Base-by-base conservation (phyloP, 2,797 vertebrate species). In the Alcedo atthis region DNA sequence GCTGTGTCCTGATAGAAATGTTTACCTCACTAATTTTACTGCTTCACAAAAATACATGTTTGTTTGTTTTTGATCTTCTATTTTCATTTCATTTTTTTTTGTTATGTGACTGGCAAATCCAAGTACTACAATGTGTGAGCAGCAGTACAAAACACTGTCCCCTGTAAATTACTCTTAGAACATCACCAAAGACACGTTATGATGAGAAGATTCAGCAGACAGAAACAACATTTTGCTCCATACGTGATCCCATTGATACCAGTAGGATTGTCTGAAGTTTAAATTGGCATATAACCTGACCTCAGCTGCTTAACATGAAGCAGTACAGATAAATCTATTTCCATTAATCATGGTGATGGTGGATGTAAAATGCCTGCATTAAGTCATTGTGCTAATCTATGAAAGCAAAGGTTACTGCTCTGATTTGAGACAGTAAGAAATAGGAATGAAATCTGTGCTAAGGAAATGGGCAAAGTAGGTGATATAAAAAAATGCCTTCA, bases 271-370 rank as follows among this genome's bases (percentile, higher is more conserved):
- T 58, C 42, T 84, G 78, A 62, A 51, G 53, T 79, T 95, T 90
- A 92, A 90, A 93, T 93, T 84, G 78, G 81, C 79, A 17, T 81
- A 58, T 68, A 80, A 49, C 81, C 81, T 93, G 78, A 74, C 86
- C 68, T 91, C 77, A 70, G 33, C 54, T 82, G 75, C 49, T 93
- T 87, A 83, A 58, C 59, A 75, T 84, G 66, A 78, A 58, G 74
- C 43, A 24, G 78, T 24, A 57, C 26, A 69, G 32, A 79, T 43
- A 85, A 92, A 88, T 73, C 62, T 71, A 10, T 93, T 92, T 79
- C 87, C 30, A n/a, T 91, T 75, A 74, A 87, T 94, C 53, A 19
- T 48, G 48, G 30, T 1, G 1, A 57, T 33, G 14, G 87, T 69
- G 25, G 62, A 15, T 21, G 12, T 66, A 80, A 90, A 69, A 61